A percentile compares a stretch with the other conserved stretches of the same genome.
These are phyloP conservation scores for Enteromius thamalakanensis DNA, from an alignment of 2,797 vertebrate species.

Conservation along the genomic window DNA sequence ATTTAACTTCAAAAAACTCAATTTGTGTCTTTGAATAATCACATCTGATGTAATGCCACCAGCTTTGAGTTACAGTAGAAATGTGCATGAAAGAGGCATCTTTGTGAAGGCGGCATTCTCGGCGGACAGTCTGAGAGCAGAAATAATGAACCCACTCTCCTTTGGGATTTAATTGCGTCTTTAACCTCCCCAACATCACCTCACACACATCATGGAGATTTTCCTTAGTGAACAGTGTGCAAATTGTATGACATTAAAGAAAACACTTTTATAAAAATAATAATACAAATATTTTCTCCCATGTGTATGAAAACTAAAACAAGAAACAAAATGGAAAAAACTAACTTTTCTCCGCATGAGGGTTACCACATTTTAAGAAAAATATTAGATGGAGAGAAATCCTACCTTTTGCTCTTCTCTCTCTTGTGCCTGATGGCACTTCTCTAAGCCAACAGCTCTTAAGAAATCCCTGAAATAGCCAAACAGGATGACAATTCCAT, in stretches of 20 bases:
- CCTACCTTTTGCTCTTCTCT: conserved; percentile 89
- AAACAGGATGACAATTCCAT: conserved; percentile 88
- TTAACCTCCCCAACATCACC: conserved; percentile 48
- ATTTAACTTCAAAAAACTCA: background rate
- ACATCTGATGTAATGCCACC: background rate
- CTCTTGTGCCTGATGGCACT: conserved; percentile 84
- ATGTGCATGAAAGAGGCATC: background rate
- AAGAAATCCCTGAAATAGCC: conserved; percentile 94
- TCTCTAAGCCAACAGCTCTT: conserved; percentile 88
- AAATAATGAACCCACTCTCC: conserved; percentile 63
- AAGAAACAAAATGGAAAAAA: background rate
- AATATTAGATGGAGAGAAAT: background rate
- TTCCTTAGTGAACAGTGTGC: conserved; percentile 24
- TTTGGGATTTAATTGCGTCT: conserved; percentile 77
- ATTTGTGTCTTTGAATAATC: conserved; percentile 1
- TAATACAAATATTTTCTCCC: background rate
- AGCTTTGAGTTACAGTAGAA: conserved; percentile 9
- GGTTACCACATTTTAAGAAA: background rate
- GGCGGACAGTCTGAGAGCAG: conserved; percentile 61
- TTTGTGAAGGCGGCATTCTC: conserved; percentile 36
- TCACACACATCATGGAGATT: conserved; percentile 36
- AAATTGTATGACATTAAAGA: background rate
- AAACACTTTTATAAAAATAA: background rate
- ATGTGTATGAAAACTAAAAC: background rate
- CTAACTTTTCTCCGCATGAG: background rate